These are phyloP conservation scores for Oenanthe melanoleuca DNA, from an alignment of 2,113 vertebrate species.

Conservation along the genomic window DNA sequence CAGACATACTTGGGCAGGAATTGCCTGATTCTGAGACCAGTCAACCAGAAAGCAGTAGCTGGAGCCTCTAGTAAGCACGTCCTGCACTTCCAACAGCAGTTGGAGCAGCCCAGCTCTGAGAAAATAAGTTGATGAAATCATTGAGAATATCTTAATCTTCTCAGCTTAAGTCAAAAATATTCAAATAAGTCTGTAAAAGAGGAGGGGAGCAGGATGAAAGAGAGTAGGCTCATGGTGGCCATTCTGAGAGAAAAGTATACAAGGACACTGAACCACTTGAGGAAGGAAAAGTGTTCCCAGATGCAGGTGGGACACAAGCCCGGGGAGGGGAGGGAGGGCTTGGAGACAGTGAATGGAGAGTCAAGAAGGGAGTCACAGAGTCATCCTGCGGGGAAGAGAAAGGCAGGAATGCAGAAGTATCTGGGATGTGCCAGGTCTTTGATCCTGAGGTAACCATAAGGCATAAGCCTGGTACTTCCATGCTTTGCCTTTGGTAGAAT, in stretches of 20 bases:
- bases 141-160: not conserved
- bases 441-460: not conserved
- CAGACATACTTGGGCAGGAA: not conserved
- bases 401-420: not conserved
- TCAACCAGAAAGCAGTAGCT: not conserved
- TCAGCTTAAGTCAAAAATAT: not conserved
- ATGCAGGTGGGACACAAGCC: not conserved
- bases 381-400: not conserved
- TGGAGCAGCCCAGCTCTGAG: not conserved
- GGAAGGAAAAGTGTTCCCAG: not conserved
- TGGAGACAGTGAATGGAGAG: not conserved
- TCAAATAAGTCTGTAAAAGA: not conserved
- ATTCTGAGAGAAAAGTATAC: not conserved
- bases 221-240: rapidly evolving
- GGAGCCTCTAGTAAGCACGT: not conserved
- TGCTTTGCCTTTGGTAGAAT: not conserved
- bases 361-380: not conserved
- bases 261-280: not conserved
- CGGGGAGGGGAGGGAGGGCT: not conserved
- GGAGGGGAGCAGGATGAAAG: not conserved
- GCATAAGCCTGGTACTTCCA: not conserved
- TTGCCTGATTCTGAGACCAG: not conserved
- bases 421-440: not conserved
- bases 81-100: not conserved
- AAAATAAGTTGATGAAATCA: not conserved